Percentiles rank a stretch among this genome's conserved stretches.
Conservation (phyloP, 2,113 vertebrate species). For the Pelusios castaneus region DNA sequence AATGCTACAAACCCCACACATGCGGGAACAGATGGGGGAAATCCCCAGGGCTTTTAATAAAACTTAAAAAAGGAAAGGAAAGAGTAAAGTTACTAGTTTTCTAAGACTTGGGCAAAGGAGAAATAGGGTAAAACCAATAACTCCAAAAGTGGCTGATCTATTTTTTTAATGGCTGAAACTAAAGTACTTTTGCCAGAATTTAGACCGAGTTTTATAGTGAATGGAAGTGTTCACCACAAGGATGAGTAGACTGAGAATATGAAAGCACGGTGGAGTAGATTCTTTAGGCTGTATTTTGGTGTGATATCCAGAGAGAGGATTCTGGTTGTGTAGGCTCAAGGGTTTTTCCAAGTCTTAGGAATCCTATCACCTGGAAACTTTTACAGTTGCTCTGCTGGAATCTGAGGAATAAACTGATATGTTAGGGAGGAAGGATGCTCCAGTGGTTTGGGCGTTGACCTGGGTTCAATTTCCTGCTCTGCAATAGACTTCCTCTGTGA, state of each 20-base stretch:
- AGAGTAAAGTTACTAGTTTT: neutral
- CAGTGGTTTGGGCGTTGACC: neutral
- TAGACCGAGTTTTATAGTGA: conserved; percentile 31
- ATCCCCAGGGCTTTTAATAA: neutral
- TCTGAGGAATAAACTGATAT: neutral
- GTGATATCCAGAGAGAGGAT: neutral
- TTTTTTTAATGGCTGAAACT: neutral
- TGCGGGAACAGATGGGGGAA: neutral
- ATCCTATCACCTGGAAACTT: neutral
- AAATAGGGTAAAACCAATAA: neutral
- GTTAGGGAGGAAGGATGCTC: no score
- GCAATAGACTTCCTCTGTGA: neutral
- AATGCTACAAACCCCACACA: neutral
- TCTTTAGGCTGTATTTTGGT: neutral
- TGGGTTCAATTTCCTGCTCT: neutral
- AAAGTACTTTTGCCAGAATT: neutral
- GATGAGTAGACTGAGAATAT: neutral
- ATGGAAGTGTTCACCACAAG: conserved; percentile 28
- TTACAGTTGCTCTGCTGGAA: neutral
- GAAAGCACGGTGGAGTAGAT: neutral
- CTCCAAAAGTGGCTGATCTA: neutral
- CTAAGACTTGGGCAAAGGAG: neutral
- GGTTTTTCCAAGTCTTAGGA: neutral
- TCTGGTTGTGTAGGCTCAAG: neutral
- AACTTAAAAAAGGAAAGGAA: neutral